phyloP scores from a whole-genome alignment of 2,113 vertebrate genomes.

The Phoenicopterus ruber region DNA sequence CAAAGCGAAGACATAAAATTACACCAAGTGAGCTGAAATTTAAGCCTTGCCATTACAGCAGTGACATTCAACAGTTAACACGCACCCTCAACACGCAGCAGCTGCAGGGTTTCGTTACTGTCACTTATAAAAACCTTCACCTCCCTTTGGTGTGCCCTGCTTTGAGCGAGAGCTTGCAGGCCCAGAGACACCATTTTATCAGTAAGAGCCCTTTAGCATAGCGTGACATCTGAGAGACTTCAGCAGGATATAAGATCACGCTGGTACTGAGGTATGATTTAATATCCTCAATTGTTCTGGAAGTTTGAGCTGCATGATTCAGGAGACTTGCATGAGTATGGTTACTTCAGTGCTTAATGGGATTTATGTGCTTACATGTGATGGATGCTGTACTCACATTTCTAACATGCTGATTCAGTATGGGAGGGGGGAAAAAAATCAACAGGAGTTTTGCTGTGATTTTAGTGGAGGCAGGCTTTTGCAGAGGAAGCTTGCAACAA shows the following conservation, averaged over 20 bases:
- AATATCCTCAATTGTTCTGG: conserved; percentile 19
- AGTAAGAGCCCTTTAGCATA: not conserved
- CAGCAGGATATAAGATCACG: not conserved
- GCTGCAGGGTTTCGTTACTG: conserved; percentile 49
- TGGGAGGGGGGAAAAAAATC: not conserved
- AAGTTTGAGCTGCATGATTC: conserved; percentile 1
- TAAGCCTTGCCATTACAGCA: conserved; percentile 67
- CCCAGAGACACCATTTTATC: not conserved
- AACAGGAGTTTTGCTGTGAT: not conserved
- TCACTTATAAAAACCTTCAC: conserved; percentile 2
- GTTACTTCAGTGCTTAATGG: not conserved
- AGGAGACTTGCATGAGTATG: not conserved
- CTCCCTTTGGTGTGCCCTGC: not conserved
- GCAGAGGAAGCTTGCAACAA: not conserved
- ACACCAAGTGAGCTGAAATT: conserved; percentile 83
- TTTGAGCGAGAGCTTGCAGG: not conserved
- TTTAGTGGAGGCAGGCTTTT: not conserved
- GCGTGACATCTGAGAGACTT: not conserved
- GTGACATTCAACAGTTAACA: conserved; percentile 1
- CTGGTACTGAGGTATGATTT: conserved; percentile 49
- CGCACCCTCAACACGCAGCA: conserved; percentile 5
- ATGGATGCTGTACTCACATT: not conserved
- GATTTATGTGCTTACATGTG: not conserved
- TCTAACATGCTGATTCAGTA: not conserved
- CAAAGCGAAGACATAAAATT: conserved; percentile 64